Evolutionary conservation across 2,888 invertebrate species (phyloP), one percentile per base, ranked within the genome.

Genomic region (Amblyteles armatorius): DNA sequence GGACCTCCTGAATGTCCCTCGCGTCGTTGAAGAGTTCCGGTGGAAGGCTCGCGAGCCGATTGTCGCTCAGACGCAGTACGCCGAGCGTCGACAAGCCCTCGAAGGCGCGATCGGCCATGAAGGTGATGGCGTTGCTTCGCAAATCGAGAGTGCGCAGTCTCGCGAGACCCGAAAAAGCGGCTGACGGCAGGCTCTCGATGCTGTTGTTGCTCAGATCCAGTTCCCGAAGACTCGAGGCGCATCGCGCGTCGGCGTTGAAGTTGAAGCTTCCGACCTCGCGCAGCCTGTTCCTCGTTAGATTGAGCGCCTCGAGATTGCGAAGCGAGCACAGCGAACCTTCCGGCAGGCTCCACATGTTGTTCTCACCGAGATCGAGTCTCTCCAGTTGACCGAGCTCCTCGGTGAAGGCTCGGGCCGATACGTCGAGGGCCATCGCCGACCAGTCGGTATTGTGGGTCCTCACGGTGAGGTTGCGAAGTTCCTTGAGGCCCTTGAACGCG

Each of bases 401-500:
- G 85, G 96, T 96, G 93, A 97, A 97, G 55, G 97, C 97, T 76
- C 96, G 96, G 19, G 96, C 95, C 57, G 97, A 96, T 86, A 97
- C 95, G 92, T 97, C 97, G 86, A 97, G 95, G 77, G 97, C 96
- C 96, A 97, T 97, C 74, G 97, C 96, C 57, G 97, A 96, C 97
- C 97, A 97, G 92, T 97, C 97, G 60, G 97, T 97, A 94, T 97
- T 97, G 94, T 97, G 97, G 73, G 97, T 97, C 90, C 97, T 95
- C 87, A 98, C 96, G 65, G 97, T 97, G 82, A 98, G 95, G 93
- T 97, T 97, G 88, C 97, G 95, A 85, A 98, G 95, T 93, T 97
- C 96, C 83, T 96, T 96, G 60, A 98, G 95, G 67, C 97, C 97
- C 65, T 96, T 95, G 91, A 98, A 97, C n/a, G 97, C 97, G 81